Evolutionary conservation across 2,113 vertebrate genomes (phyloP).

Genomic region (Melanerpes aurifrons): DNA sequence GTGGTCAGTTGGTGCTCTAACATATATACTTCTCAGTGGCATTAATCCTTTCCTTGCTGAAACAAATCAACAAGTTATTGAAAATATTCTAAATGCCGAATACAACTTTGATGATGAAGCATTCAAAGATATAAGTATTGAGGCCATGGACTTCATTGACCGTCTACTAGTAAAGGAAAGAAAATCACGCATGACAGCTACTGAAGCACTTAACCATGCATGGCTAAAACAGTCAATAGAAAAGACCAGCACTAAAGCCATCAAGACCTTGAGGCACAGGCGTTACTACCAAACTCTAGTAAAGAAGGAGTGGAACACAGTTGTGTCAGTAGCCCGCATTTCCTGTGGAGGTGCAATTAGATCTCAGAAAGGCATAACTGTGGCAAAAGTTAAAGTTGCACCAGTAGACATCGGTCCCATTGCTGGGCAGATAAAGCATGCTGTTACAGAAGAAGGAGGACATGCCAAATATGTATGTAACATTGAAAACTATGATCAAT

Average conservation of each 20-base stretch:
- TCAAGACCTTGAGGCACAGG: constrained; percentile 89
- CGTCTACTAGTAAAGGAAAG: constrained; percentile 94
- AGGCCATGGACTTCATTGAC: constrained; percentile 95
- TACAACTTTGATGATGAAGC: constrained; percentile 95
- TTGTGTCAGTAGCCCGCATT: constrained; percentile 92
- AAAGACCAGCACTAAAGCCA: constrained; percentile 86
- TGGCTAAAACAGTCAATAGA: constrained; percentile 90
- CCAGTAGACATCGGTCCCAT: constrained; percentile 94
- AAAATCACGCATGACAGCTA: constrained; percentile 93
- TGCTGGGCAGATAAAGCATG: constrained; percentile 88
- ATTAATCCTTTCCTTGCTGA: constrained; percentile 96
- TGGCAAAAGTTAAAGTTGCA: constrained; percentile 95
- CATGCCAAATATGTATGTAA: constrained; percentile 88
- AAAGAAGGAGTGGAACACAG: constrained; percentile 93
- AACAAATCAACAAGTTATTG: constrained; percentile 96
- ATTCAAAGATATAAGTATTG: constrained; percentile 89
- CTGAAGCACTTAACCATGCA: constrained; percentile 89
- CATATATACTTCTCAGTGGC: constrained; percentile 92
- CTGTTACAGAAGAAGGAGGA: constrained; percentile 85
- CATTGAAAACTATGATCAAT: constrained; percentile 95
- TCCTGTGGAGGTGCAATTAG: constrained; percentile 91
- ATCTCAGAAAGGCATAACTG: constrained; percentile 89
- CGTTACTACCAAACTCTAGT: constrained; percentile 93
- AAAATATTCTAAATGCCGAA: constrained; percentile 94
- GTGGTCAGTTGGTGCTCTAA: constrained; percentile 95